Conservation (phyloP, 1,140 invertebrate species). For the Drosophila teissieri region DNA sequence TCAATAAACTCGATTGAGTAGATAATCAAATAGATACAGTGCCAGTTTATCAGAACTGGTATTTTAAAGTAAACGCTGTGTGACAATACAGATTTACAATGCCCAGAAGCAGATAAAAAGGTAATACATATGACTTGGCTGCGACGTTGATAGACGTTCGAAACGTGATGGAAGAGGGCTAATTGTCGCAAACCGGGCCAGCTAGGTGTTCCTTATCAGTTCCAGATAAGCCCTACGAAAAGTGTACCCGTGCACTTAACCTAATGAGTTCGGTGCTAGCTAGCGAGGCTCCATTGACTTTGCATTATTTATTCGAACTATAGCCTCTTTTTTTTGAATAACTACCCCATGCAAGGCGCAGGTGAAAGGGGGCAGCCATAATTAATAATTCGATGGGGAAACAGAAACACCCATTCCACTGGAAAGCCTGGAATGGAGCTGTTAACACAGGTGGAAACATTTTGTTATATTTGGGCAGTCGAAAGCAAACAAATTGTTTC, state of each 20-base stretch:
- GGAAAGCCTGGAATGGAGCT: constrained; percentile 54
- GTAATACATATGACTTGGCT: constrained; percentile 7
- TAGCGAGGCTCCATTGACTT: constrained; percentile 12
- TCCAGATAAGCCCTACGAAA: constrained; percentile 45
- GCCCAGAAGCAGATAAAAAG: constrained; percentile 23
- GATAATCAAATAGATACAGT: background rate
- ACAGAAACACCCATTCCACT: constrained; percentile 45
- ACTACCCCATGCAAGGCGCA: constrained; percentile 2
- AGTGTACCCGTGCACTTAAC: constrained; percentile 5
- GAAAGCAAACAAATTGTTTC: constrained; percentile 60
- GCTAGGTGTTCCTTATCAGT: constrained; percentile 53
- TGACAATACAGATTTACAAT: constrained; percentile 16
- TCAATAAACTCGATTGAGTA: constrained; percentile 5
- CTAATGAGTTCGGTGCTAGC: constrained; percentile 2
- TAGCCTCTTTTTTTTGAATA: background rate
- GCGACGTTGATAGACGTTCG: constrained; percentile 33
- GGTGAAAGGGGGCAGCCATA: constrained; percentile 33
- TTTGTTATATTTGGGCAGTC: constrained; percentile 49
- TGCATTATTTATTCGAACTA: constrained; percentile 7
- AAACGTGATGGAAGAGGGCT: constrained; percentile 52
- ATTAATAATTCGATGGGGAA: constrained; percentile 50
- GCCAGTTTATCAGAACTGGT: constrained; percentile 9
- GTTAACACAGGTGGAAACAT: constrained; percentile 59
- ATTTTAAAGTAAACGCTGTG: constrained; percentile 28
- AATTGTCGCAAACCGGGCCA: constrained; percentile 40